Base-by-base conservation (phyloP, 2,113 vertebrate species). In the pig (Sus scrofa) region DNA sequence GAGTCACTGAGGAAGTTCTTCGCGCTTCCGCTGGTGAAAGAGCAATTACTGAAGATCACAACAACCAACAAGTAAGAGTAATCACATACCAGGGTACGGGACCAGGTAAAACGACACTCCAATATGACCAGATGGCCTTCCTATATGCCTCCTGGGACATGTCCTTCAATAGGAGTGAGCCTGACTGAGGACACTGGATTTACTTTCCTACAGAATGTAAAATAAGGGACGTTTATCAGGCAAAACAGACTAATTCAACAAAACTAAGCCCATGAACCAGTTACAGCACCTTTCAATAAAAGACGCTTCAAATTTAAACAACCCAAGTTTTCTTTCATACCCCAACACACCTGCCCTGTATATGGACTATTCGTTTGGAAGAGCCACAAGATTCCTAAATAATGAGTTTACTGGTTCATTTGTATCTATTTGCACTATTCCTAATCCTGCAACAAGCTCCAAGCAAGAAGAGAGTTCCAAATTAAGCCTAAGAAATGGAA, bases 401-500 rank as follows among this genome's bases (percentile, higher is more conserved):
- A 78, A 32, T 27, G 60, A n/a, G 13, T 62, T 86, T 39, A 63
- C 11, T 93, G n/a, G 7, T 73, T 56, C 52, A 73, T 34, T 44
- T 70, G 19, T 27, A 54, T 7, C n/a, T 78, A 54, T 86, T 90
- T 13, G 60, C 77, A 39, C 58, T 78, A 94, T 63, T 92, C 34
- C 54, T 34, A 65, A 60, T 63, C 39, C 50, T 71, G 16, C 30
- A 67, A 30, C 5, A 92, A 97, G 58, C 39, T 90, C 71, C 60
- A 96, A 65, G 20, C 32, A 86, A 81, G 27, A 89, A 74, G 19
- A 26, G 24, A 52, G n/a, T 70, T 4, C 32, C 62, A 39, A 89
- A 93, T 89, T 62, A 94, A 96, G 63, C 18, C 68, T 70, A 68
- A 91, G 67, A 79, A 75, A 83, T 13, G 34, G 58, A 73, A 94